A percentile compares a stretch with the other conserved stretches of the same genome.
These are phyloP conservation scores for Petaurus breviceps DNA, from an alignment of 2,113 vertebrate species.

Conservation along the genomic window DNA sequence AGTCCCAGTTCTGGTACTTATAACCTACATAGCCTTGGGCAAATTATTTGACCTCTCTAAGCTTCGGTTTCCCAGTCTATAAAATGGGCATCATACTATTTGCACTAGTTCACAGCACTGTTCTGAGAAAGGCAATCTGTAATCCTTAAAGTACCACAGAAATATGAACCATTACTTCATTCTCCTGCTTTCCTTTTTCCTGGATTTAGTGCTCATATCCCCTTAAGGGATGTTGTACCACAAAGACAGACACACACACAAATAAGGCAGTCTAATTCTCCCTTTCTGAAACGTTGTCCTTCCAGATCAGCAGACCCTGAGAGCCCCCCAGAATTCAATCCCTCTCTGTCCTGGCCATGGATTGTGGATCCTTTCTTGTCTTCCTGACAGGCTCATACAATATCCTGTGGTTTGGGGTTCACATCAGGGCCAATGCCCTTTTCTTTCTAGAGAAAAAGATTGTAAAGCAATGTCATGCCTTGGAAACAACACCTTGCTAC, in stretches of 20 bases:
- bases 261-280: background rate
- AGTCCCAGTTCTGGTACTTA: background rate
- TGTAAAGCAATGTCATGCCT: conserved; percentile 67
- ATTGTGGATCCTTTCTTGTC: conserved; percentile 73
- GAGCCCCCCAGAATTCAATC: conserved; percentile 70
- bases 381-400: conserved; percentile 77
- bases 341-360: conserved; percentile 58
- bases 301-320: background rate
- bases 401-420: conserved; percentile 69
- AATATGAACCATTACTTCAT: background rate
- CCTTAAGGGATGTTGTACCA: background rate
- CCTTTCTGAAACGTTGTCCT: background rate
- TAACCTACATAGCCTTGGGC: background rate
- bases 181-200: background rate
- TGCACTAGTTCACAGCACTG: background rate
- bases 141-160: background rate
- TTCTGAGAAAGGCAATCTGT: background rate
- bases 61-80: background rate
- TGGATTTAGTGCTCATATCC: background rate
- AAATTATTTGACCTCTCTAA: background rate
- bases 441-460: conserved; percentile 76
- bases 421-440: conserved; percentile 68
- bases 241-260: background rate
- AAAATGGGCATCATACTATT: background rate
- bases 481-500: conserved; percentile 69